A percentile compares a stretch with the other conserved stretches of the same genome.
Conservation (phyloP, 2,888 invertebrate genomes). For the Sesamia inferens region DNA sequence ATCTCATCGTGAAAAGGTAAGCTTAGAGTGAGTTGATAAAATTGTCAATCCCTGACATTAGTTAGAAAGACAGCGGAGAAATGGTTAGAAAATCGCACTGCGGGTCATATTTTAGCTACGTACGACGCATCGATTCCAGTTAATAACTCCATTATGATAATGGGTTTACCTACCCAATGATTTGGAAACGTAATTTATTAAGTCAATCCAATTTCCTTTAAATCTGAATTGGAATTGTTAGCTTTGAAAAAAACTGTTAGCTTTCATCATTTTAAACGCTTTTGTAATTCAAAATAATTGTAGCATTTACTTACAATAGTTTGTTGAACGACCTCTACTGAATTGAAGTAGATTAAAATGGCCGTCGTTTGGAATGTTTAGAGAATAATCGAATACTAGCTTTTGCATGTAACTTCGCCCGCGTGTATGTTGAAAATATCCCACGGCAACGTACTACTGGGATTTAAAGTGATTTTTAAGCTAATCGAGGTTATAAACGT, state of each 20-base stretch:
- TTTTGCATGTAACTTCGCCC: background rate
- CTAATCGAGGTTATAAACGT: background rate
- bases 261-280: slow-evolving; percentile 39
- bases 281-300: slow-evolving; percentile 51
- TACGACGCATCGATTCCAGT: slow-evolving; percentile 43
- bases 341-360: slow-evolving; percentile 21
- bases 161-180: slow-evolving; percentile 59
- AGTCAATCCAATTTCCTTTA: slow-evolving; percentile 64
- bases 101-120: slow-evolving; percentile 12
- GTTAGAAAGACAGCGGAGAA: too few relatives aligned
- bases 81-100: too few relatives aligned
- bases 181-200: slow-evolving; percentile 67
- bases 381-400: slow-evolving; percentile 3
- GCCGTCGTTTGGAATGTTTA: slow-evolving; percentile 4
- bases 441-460: background rate
- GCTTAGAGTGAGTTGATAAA: too few relatives aligned
- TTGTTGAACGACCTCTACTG: slow-evolving; percentile 15
- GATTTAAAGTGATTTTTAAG: background rate
- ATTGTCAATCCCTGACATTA: too few relatives aligned
- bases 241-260: slow-evolving; percentile 36
- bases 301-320: slow-evolving; percentile 33
- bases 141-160: slow-evolving; percentile 60
- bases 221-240: slow-evolving; percentile 43
- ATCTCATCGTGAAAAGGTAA: too few relatives aligned
- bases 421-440: background rate